phyloP scores from a whole-genome alignment of 1,140 invertebrate genomes.

The Triops longicaudatus region DNA sequence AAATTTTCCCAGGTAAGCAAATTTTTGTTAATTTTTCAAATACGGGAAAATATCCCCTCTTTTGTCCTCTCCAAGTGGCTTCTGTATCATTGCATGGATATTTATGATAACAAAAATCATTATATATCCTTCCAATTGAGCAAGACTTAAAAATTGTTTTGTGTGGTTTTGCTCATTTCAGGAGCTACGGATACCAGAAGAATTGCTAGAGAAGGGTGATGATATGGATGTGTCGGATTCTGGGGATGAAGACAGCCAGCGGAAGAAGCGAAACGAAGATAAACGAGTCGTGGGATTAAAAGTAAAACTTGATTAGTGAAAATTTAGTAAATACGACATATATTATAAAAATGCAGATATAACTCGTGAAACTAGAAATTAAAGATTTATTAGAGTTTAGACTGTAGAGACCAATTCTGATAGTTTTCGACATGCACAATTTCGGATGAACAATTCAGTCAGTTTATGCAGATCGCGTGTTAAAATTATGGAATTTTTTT shows the following conservation, averaged over 20 bases:
- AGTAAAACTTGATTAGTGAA: constrained; percentile 29
- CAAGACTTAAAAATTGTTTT: neutral
- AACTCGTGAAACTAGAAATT: neutral
- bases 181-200: neutral
- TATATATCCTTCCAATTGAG: neutral
- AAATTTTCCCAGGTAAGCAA: no score
- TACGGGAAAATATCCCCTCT: no score
- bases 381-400: no score
- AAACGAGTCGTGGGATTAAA: constrained; percentile 35
- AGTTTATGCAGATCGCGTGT: no score
- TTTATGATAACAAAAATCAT: neutral
- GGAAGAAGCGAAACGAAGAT: constrained; percentile 28
- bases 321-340: no score
- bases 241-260: constrained; percentile 47
- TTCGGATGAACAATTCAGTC: no score
- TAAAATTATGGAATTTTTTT: neutral
- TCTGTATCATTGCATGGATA: neutral
- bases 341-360: neutral
- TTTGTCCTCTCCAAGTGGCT: neutral
- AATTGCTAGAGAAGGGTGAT: constrained; percentile 44
- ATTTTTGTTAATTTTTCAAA: no score
- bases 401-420: no score
- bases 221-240: constrained; percentile 74
- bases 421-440: no score
- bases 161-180: constrained; percentile 1